Base-by-base conservation (phyloP, 2,888 invertebrate genomes). In the Sphecodes monilicornis region DNA sequence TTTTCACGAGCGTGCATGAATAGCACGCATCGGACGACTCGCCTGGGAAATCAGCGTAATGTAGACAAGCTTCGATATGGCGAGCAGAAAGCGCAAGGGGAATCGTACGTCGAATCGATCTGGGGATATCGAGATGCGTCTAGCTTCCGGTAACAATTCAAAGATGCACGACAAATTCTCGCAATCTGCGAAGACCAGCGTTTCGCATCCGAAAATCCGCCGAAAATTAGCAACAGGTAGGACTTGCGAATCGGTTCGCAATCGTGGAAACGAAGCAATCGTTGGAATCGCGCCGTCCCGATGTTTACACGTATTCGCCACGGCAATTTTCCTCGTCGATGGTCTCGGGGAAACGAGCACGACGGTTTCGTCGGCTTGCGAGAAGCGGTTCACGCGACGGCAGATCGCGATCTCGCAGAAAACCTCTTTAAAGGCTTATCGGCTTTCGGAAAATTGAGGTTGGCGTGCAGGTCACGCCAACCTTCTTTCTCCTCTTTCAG, bases 371-470 rank as follows among this genome's bases (percentile, higher is more conserved):
- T 57, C 46, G 29, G 66, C 72, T n/a, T 3, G 54, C 54, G 70
- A 80, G 26, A 60, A 76, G 60, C 41, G 46, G 78, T 43, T 88
- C 76, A 80, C 89, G 89, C 90, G 89, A 90, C 88, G 72, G 41
- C 16, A 74, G 82, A 89, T 89, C 90, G 84, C 75, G 88, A 88
- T 89, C 80, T 76, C 36, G n/a, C 57, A 70, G 80, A 78, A 89
- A 89, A 86, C 80, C 78, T 82, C 72, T 78, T 82, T 77, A 68
- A 77, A 75, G 75, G 46, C 88, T 89, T 89, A 89, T 89, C 89
- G 79, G 82, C 60, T 76, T 80, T 82, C 66, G 88, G 86, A 79
- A 89, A 89, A 89, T 89, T 88, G 88, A 82, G 76, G 85, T 80
- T 89, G 82, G 81, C 88, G 79, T 78, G 87, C 72, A 50, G 8